Base-by-base conservation (phyloP, 2,797 vertebrate species). In the Crocodylus rhombifer region DNA sequence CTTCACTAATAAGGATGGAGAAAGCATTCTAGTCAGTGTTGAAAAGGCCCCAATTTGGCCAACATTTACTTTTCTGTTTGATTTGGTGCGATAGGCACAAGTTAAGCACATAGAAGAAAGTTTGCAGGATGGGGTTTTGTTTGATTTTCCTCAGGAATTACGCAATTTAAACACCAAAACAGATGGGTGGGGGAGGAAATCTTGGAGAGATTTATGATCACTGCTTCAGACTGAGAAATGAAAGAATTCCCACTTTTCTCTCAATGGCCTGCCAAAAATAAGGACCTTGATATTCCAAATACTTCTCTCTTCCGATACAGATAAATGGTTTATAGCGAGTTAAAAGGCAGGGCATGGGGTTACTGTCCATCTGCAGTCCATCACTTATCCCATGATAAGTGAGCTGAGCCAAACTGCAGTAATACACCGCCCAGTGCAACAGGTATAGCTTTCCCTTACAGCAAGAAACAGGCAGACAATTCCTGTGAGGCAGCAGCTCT, bases 141-240 rank as follows among this genome's bases (percentile, higher is more conserved):
- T 61, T 58, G 58, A 21, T 23, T 75, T 79, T 87, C 14, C 75
- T 87, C n/a, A 75, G 86, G 94, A 93, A 84, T 7, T 20, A 85
- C n/a, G 71, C 73, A 90, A 89, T 86, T 23, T 1, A 61, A 83
- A 93, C 42, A 51, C 42, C 42, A 51, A 51, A 51, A 51, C 42
- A 51, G 9, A 51, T 51, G 10, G 42, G 42, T 9, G 23, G 61
- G 23, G 21, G 4, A 74, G 71, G 87, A 57, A 1, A 33, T 14
- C 14, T 67, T 0, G 28, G 67, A 89, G 61, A 73, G 51, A 78
- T 15, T 30, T 33, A 18, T n/a, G 23, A 88, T 61, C 60, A 23
- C 60, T 23, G 23, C 20, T 17, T 23, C 21, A 21, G 60, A 65
- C 11, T 30, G 64, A 65, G 64, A 65, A 69, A 69, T 69, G 30